These are phyloP conservation scores for Mystacides longicornis DNA, from an alignment of 2,888 invertebrate genomes.

Conservation along the genomic window DNA sequence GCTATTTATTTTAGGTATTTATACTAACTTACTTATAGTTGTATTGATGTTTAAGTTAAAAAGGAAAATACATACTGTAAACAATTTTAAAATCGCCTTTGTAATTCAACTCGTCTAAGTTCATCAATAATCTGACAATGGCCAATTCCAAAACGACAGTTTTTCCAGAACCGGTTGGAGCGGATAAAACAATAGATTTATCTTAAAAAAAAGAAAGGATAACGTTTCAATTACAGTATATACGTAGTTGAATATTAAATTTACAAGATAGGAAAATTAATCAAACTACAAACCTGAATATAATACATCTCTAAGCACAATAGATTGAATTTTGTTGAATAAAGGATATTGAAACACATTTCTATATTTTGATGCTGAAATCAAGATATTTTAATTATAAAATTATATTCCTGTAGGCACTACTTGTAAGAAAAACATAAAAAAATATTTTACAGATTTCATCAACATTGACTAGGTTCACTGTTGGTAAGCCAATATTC, in stretches of 20 bases:
- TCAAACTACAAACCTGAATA: conserved; percentile 60
- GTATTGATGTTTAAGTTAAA: no score
- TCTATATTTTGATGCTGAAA: conserved; percentile 48
- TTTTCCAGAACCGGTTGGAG: conserved; percentile 80
- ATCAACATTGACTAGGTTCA: conserved; percentile 17
- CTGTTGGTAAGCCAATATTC: conserved; percentile 8
- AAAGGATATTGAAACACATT: conserved; percentile 52
- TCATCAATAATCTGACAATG: conserved; percentile 57
- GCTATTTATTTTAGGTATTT: neutral
- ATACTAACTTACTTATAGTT: no score
- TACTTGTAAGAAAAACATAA: conserved; percentile 13
- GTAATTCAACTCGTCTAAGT: conserved; percentile 39
- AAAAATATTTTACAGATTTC: conserved; percentile 31
- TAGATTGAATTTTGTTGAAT: conserved; percentile 70
- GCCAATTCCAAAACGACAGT: conserved; percentile 78
- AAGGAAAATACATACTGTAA: conserved; percentile 52
- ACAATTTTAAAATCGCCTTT: conserved; percentile 57
- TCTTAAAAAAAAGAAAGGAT: conserved; percentile 38
- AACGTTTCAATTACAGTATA: neutral
- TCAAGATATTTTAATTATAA: no score
- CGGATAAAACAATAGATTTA: conserved; percentile 64
- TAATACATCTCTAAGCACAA: conserved; percentile 59
- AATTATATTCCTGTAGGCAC: no score
- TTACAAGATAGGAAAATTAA: no score
- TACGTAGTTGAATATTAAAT: no score